Base-by-base conservation (phyloP, 2,888 invertebrate species). In the Lasioglossum malachurum region DNA sequence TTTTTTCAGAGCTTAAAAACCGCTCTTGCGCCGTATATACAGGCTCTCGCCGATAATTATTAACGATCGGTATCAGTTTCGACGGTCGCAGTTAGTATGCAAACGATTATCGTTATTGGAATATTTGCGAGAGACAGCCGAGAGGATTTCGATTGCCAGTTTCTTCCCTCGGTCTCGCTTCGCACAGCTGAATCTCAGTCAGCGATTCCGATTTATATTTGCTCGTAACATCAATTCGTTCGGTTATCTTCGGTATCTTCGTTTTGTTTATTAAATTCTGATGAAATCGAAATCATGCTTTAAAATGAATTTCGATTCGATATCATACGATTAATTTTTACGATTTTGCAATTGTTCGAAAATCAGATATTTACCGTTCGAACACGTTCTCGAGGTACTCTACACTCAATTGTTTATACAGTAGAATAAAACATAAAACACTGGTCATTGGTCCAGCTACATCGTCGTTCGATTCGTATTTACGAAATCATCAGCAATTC, bases 101-200 rank as follows among this genome's bases (percentile, higher is more conserved):
- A 71, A 75, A 75, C 71, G 69, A 31, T 60, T 19, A 7, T 23
- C 44, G 53, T 71, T 64, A 64, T 64, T 27, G 60, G 60, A 64
- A 27, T 16, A 16, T 64, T 64, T 16, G 60, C 60, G 60, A 12
- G 60, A 14, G n/a, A 64, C 60, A 5, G 60, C 60, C 27, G 27
- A 27, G 27, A 27, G 60, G 60, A 60, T 64, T 64, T 31, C 60
- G 27, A 14, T 31, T 31, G 12, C 7, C 60, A 31, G 60, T 64
- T 64, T 31, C 60, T 64, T 64, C 27, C 2, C 27, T 27, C 27
- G 60, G 7, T 64, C 16, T 31, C 60, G 60, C 4, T 31, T 7
- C 12, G 53, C 53, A 10, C 8, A 23, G 53, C 23, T 53, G 23
- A 53, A 23, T 53, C 53, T 53, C 60, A 14, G 60, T 53, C 60